A percentile compares a stretch with the other conserved stretches of the same genome.
phyloP scores from a whole-genome alignment of 64 coral and sea anemone genomes.

The Exaiptasia diaphana region DNA sequence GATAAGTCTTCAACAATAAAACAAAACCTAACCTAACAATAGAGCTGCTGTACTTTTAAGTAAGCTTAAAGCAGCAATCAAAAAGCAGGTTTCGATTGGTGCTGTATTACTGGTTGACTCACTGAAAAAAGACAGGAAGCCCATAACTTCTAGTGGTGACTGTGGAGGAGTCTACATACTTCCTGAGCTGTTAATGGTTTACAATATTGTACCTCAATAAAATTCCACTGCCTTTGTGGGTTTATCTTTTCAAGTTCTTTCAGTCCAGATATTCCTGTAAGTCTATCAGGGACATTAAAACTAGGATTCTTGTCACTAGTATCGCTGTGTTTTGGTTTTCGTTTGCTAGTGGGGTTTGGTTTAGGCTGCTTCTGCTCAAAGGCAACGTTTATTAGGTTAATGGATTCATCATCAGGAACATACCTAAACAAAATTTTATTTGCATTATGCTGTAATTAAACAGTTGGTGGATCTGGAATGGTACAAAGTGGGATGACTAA shows the following conservation, averaged over 20 bases:
- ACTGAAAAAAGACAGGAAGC: no score
- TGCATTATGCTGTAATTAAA: no score
- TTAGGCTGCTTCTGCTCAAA: conserved; percentile 75
- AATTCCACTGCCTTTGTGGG: conserved; percentile 86
- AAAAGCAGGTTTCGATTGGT: no score
- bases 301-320: neutral
- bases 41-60: no score
- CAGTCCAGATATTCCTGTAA: conserved; percentile 80
- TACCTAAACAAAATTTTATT: conserved; percentile 53
- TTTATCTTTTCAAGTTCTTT: conserved; percentile 58
- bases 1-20: no score
- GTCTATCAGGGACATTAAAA: conserved; percentile 81
- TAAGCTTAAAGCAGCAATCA: no score
- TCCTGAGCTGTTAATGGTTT: neutral
- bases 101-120: no score
- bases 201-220: conserved; percentile 99
- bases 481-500: no score
- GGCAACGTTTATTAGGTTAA: conserved; percentile 97
- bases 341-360: conserved; percentile 18
- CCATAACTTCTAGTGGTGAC: no score
- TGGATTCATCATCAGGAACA: conserved; percentile 67
- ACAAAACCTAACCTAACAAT: no score
- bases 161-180: no score
- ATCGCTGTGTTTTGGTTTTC: conserved; percentile 19
- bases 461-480: no score